These are phyloP conservation scores for Lysiphlebus fabarum DNA, from an alignment of 1,140 invertebrate species.

Conservation along the genomic window DNA sequence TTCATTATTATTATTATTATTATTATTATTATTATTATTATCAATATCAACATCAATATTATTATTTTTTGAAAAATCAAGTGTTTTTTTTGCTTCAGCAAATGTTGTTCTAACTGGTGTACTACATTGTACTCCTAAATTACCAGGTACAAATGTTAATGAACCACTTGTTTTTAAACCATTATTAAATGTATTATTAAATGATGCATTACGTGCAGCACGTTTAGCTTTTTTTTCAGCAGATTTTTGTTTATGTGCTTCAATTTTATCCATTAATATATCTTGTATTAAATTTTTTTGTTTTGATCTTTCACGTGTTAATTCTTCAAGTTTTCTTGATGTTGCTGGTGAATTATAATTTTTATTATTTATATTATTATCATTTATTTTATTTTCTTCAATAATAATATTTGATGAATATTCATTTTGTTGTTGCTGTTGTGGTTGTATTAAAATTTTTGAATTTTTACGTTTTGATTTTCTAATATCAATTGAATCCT, in stretches of 20 bases:
- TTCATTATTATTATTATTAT: background rate
- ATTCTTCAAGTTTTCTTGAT: constrained; percentile 62
- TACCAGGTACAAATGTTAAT: background rate
- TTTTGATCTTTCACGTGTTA: constrained; percentile 65
- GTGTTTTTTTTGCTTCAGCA: constrained; percentile 35
- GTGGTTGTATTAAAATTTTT: constrained; percentile 42
- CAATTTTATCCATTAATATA: constrained; percentile 72
- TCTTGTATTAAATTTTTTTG: constrained; percentile 72
- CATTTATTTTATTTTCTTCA: constrained; percentile 13
- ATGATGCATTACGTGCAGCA: constrained; percentile 47
- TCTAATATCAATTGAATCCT: constrained; percentile 67
- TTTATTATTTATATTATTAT: constrained; percentile 31
- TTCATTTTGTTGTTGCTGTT: background rate
- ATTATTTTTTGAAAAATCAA: constrained; percentile 22
- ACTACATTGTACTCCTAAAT: constrained; percentile 28
- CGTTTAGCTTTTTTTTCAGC: constrained; percentile 61
- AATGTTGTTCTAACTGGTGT: constrained; percentile 39
- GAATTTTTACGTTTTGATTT: constrained; percentile 64
- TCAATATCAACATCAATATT: no score
- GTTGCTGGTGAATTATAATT: constrained; percentile 53
- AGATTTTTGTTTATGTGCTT: constrained; percentile 65
- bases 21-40: no score
- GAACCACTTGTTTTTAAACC: constrained; percentile 27
- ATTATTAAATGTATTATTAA: no score
- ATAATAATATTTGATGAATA: constrained; percentile 27